Evolutionary conservation across 2,797 vertebrate genomes (phyloP).

Genomic region (Smutsia gigantea): DNA sequence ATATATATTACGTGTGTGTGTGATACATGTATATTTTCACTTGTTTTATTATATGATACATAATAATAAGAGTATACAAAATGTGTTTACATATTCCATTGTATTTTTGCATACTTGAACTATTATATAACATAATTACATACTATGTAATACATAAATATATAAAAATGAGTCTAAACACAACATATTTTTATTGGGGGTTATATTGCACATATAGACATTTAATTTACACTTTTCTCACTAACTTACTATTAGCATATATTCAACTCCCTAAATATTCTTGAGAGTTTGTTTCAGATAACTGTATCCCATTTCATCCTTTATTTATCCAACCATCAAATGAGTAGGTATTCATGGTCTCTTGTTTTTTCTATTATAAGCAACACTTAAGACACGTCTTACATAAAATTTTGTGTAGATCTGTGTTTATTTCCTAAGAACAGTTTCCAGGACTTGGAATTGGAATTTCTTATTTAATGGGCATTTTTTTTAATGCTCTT

Average conservation of each 20-base stretch:
- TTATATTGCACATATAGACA: neutral
- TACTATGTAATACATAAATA: neutral
- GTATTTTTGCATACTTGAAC: neutral
- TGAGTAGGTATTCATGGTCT: neutral
- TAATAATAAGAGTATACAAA: neutral
- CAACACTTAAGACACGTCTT: neutral
- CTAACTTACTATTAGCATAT: neutral
- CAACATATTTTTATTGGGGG: neutral
- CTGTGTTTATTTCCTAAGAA: neutral
- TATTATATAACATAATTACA: neutral
- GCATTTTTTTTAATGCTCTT: neutral
- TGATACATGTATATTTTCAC: neutral
- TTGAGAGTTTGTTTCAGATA: neutral
- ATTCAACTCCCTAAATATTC: neutral
- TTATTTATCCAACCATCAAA: neutral
- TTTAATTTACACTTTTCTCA: neutral
- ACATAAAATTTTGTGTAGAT: neutral
- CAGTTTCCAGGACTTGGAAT: neutral
- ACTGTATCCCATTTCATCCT: neutral
- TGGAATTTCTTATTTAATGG: neutral
- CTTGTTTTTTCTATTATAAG: neutral
- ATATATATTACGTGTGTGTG: neutral
- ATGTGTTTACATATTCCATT: neutral
- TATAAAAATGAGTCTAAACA: neutral
- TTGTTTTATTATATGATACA: neutral